Evolutionary conservation across 2,797 vertebrate genomes (phyloP).

Genomic region (Rhinella marina): DNA sequence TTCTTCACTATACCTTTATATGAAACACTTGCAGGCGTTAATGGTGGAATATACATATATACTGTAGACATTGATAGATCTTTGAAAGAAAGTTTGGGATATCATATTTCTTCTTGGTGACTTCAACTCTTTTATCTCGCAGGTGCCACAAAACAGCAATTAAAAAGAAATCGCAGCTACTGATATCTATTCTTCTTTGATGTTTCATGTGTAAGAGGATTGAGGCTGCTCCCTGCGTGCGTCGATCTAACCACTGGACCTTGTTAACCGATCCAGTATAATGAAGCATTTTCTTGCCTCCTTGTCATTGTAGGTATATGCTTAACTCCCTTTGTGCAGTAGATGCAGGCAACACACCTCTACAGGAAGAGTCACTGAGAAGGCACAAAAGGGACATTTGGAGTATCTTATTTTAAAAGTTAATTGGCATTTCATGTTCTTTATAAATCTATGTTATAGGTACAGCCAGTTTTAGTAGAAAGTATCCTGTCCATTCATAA

Average conservation of each 20-base stretch:
- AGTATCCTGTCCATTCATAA: no score
- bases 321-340: slow-evolving; percentile 20
- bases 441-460: not conserved
- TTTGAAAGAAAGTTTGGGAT: slow-evolving; percentile 52
- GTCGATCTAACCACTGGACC: slow-evolving; percentile 53
- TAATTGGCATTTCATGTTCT: not conserved
- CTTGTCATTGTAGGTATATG: slow-evolving; percentile 34
- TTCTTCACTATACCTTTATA: slow-evolving; percentile 24
- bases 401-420: not conserved
- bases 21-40: slow-evolving; percentile 1
- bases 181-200: slow-evolving; percentile 57
- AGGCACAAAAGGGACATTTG: not conserved
- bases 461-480: not conserved
- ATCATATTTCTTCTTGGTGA: slow-evolving; percentile 40
- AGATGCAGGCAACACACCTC: not conserved
- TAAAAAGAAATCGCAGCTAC: slow-evolving; percentile 60
- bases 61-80: slow-evolving; percentile 45
- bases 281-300: slow-evolving; percentile 43
- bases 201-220: slow-evolving; percentile 58
- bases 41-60: slow-evolving; percentile 24
- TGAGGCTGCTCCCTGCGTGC: slow-evolving; percentile 46
- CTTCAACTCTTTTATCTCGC: slow-evolving; percentile 51
- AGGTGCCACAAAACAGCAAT: slow-evolving; percentile 63
- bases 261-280: slow-evolving; percentile 49
- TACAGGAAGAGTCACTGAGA: not conserved